Conservation (phyloP, 2,113 vertebrate genomes). For the Rhagologus leucostigma region DNA sequence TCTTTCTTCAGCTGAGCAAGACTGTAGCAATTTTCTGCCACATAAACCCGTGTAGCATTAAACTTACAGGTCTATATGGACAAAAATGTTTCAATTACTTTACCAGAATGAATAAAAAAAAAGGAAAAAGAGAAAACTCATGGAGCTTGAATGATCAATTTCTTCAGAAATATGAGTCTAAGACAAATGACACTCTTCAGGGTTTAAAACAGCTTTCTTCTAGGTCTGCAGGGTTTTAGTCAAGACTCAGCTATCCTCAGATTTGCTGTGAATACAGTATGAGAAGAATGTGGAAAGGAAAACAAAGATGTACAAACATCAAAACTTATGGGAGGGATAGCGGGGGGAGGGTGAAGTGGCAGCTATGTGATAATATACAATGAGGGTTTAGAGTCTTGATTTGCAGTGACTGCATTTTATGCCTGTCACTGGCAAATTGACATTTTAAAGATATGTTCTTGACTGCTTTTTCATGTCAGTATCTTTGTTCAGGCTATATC, state of each 20-base stretch:
- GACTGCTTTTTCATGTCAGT: constrained; percentile 60
- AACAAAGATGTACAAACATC: constrained; percentile 43
- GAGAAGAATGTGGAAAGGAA: constrained; percentile 31
- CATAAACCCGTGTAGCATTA: background rate
- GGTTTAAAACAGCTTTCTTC: constrained; percentile 16
- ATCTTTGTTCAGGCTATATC: constrained; percentile 63
- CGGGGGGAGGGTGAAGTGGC: background rate
- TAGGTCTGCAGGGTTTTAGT: constrained; percentile 29
- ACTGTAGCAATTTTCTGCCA: background rate
- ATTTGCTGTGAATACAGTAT: constrained; percentile 27
- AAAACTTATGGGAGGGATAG: background rate
- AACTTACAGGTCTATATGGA: background rate
- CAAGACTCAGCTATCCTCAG: constrained; percentile 5
- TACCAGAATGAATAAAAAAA: background rate
- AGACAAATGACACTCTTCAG: constrained; percentile 30
- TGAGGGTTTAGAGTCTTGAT: background rate
- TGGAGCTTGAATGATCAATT: background rate
- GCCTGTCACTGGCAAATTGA: constrained; percentile 57
- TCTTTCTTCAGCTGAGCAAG: background rate
- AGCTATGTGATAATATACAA: constrained; percentile 18
- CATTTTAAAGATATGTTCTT: constrained; percentile 60
- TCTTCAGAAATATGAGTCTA: background rate
- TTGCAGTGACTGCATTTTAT: constrained; percentile 50
- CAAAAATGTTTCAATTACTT: background rate
- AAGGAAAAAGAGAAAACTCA: background rate